These are phyloP conservation scores for Pterois miles DNA, from an alignment of 2,797 vertebrate species.

Conservation along the genomic window DNA sequence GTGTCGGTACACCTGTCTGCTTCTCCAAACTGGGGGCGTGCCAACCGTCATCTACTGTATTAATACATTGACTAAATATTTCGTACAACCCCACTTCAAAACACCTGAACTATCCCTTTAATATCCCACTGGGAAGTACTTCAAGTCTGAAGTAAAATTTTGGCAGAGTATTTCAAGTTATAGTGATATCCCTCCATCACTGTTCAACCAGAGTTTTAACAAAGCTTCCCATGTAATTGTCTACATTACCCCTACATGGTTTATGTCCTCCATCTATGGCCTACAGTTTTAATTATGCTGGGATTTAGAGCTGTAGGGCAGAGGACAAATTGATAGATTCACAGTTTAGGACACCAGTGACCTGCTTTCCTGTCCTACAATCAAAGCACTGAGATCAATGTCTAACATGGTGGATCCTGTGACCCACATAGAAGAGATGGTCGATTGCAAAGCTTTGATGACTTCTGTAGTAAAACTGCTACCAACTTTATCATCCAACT, in stretches of 20 bases:
- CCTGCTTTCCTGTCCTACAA: conserved; percentile 65
- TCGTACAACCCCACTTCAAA: no score
- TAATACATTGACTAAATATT: no score
- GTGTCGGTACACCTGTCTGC: no score
- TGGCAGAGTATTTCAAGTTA: background rate
- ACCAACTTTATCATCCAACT: background rate
- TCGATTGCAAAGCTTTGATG: conserved; percentile 23
- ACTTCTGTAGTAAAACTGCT: conserved; percentile 5
- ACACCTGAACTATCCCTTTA: background rate
- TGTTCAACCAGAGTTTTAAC: background rate
- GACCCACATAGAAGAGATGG: conserved; percentile 64
- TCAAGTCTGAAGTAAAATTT: background rate
- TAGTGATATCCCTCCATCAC: background rate
- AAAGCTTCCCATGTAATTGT: background rate
- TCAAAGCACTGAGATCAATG: conserved; percentile 73
- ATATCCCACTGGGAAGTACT: background rate
- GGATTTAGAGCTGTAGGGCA: conserved; percentile 55
- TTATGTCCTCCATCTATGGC: background rate
- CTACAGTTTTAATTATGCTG: conserved; percentile 41
- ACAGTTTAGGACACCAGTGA: conserved; percentile 65
- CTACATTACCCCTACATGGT: background rate
- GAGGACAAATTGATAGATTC: conserved; percentile 53
- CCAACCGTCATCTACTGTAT: no score
- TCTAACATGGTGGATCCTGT: conserved; percentile 47
- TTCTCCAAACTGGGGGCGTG: no score